Conservation (phyloP, 1,140 invertebrate genomes). For the Drosophila pseudoobscura region DNA sequence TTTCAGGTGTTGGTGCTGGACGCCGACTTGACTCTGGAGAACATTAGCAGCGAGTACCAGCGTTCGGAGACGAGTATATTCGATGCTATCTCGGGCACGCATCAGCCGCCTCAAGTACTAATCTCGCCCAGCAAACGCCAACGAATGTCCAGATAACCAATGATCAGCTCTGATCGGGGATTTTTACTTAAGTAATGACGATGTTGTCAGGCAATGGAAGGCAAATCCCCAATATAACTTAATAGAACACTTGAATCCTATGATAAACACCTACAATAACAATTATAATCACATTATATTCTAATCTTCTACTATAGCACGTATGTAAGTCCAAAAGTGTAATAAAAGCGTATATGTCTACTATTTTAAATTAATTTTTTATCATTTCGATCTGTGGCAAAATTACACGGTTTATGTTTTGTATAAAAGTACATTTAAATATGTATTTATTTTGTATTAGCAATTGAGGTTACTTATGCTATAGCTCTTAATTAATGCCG, state of each 20-base stretch:
- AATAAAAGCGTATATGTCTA: conserved; percentile 33
- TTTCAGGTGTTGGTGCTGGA: conserved; percentile 86
- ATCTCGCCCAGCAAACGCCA: conserved; percentile 70
- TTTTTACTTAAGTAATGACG: conserved; percentile 25
- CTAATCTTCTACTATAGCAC: conserved; percentile 27
- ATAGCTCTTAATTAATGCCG: conserved; percentile 24
- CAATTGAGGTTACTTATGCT: conserved; percentile 25
- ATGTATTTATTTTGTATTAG: conserved; percentile 25
- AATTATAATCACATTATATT: conserved; percentile 58
- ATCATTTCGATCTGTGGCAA: too few species aligned
- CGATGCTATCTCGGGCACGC: conserved; percentile 60
- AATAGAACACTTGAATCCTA: conserved; percentile 1
- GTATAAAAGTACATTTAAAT: conserved; percentile 21
- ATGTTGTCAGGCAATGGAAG: conserved; percentile 25
- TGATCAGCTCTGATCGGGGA: neutral
- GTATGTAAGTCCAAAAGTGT: conserved; percentile 51
- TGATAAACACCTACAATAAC: conserved; percentile 24
- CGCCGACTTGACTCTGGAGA: conserved; percentile 86
- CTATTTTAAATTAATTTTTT: neutral
- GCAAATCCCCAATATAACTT: neutral
- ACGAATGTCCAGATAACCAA: conserved; percentile 54
- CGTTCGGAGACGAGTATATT: conserved; percentile 84
- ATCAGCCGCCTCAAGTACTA: conserved; percentile 52
- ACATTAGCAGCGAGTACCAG: conserved; percentile 86
- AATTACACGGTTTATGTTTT: neutral